Evolutionary conservation across 2,113 vertebrate species (phyloP).

Genomic region (Martes martes): DNA sequence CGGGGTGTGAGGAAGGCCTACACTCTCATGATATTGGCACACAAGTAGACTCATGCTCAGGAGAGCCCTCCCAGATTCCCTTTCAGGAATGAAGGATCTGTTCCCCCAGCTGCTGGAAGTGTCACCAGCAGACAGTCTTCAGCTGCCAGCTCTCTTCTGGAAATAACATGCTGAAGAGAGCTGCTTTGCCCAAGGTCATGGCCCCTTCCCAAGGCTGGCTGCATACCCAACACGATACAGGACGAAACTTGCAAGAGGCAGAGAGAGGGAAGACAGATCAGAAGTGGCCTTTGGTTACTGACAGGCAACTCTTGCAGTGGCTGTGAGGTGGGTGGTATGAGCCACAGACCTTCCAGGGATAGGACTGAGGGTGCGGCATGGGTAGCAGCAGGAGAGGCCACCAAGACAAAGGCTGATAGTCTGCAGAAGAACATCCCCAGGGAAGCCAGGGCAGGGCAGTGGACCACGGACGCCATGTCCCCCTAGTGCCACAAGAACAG

Average conservation of each 20-base stretch:
- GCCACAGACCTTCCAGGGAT: not conserved
- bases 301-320: not conserved
- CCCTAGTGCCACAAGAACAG: not conserved
- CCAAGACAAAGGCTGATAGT: not conserved
- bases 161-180: not conserved
- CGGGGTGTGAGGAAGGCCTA: not conserved
- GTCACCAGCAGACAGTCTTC: not conserved
- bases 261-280: not conserved
- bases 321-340: no score
- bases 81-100: not conserved
- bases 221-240: fast-evolving
- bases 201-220: not conserved
- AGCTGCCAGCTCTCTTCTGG: not conserved
- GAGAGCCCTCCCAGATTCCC: no score
- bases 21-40: not conserved
- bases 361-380: not conserved
- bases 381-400: not conserved
- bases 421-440: not conserved
- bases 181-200: not conserved
- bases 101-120: not conserved
- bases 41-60: not conserved
- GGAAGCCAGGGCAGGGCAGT: not conserved
- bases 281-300: fast-evolving
- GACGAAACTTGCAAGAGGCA: not conserved
- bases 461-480: not conserved